phyloP scores from a whole-genome alignment of 2,113 vertebrate species.

The Ovis canadensis region DNA sequence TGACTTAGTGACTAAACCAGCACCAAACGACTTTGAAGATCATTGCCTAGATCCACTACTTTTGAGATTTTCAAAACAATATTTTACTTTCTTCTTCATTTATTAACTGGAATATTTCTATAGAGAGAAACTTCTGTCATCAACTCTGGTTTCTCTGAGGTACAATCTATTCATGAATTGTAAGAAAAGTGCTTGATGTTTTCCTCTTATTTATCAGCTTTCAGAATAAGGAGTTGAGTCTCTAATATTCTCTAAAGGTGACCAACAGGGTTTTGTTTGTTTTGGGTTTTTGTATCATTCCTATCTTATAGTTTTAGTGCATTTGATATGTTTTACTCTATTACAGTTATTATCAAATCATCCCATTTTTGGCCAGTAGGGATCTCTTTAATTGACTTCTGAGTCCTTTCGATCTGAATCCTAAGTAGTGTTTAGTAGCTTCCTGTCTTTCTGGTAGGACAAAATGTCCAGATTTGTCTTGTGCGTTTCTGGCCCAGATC shows the following conservation, averaged over 20 bases:
- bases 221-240: neutral
- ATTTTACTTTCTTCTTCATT: neutral
- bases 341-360: neutral
- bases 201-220: neutral
- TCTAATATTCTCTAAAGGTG: neutral
- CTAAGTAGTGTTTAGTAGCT: neutral
- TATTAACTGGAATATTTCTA: neutral
- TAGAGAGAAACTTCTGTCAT: neutral
- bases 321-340: neutral
- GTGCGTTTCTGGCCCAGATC: neutral
- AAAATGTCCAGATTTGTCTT: neutral
- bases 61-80: neutral
- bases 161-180: neutral
- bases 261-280: neutral
- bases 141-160: neutral
- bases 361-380: neutral
- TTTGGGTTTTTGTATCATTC: neutral
- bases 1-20: neutral
- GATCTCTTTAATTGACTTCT: neutral
- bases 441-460: neutral
- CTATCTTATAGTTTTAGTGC: neutral
- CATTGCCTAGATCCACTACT: neutral
- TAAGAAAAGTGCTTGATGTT: neutral
- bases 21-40: neutral
- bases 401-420: neutral